Evolutionary conservation across 2,797 vertebrate species (phyloP).

Genomic region (Enteromius afrohamiltoni): DNA sequence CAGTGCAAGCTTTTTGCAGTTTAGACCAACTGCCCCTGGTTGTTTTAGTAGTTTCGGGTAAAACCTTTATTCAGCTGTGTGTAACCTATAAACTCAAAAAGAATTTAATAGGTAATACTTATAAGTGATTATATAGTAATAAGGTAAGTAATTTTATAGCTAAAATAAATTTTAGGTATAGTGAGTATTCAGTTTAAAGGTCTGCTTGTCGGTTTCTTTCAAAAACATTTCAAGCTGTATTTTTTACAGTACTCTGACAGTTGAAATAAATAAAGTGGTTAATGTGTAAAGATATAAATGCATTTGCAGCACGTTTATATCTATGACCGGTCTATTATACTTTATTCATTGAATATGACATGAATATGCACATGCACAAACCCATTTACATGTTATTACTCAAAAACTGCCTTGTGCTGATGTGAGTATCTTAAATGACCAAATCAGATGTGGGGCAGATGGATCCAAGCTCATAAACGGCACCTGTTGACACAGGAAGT

Average conservation of each 20-base stretch:
- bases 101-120: background rate
- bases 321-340: background rate
- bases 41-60: background rate
- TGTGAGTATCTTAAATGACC: background rate
- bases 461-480: conserved; percentile 1
- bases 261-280: background rate
- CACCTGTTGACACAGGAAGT: conserved; percentile 21
- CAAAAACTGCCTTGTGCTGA: background rate
- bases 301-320: background rate
- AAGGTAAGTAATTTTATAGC: background rate
- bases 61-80: background rate
- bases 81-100: background rate
- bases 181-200: background rate
- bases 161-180: background rate
- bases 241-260: background rate
- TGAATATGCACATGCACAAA: background rate
- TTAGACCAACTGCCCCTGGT: no score
- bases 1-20: no score
- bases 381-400: background rate
- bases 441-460: conserved; percentile 16
- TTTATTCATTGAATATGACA: background rate
- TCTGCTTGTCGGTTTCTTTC: no score
- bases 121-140: no score
- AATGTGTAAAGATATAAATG: background rate
- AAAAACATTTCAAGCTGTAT: background rate